Evolutionary conservation across 2,888 invertebrate species (phyloP).

Genomic region (Andrena praecox): DNA sequence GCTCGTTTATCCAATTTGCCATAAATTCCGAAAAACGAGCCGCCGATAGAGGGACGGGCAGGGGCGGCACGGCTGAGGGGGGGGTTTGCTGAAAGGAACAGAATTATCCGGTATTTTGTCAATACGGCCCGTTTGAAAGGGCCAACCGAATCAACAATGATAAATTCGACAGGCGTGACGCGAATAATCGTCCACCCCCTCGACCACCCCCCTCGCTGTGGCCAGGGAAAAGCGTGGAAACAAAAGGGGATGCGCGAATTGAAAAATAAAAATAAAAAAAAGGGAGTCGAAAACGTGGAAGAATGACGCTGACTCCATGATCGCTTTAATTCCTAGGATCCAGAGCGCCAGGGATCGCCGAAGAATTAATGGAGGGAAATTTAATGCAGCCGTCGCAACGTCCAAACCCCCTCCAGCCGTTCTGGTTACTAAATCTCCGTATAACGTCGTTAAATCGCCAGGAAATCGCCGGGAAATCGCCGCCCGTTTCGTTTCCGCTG

Average conservation of each 20-base stretch:
- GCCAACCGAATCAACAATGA: constrained; percentile 48
- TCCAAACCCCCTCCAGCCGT: neutral
- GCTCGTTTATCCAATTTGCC: constrained; percentile 31
- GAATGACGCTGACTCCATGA: constrained; percentile 9
- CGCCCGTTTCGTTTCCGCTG: constrained; percentile 55
- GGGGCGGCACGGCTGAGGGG: neutral
- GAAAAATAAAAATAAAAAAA: neutral
- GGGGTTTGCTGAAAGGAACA: constrained; percentile 13
- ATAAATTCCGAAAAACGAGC: constrained; percentile 27
- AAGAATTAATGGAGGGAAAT: constrained; percentile 61
- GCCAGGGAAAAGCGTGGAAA: neutral
- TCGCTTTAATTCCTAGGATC: constrained; percentile 35
- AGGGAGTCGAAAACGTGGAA: neutral
- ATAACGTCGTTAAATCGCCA: constrained; percentile 66
- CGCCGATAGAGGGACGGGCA: neutral
- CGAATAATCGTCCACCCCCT: constrained; percentile 37
- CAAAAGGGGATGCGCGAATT: neutral
- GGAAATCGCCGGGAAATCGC: constrained; percentile 52
- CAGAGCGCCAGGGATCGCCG: neutral
- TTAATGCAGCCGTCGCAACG: neutral
- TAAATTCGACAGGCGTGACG: constrained; percentile 44
- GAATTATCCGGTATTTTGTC: constrained; percentile 51
- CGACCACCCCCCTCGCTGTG: neutral
- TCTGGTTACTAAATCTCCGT: constrained; percentile 52
- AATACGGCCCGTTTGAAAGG: constrained; percentile 31